Evolutionary conservation across 2,888 invertebrate genomes (phyloP), one percentile per base, ranked within the genome.

Genomic region (Lochmaea crataegi): DNA sequence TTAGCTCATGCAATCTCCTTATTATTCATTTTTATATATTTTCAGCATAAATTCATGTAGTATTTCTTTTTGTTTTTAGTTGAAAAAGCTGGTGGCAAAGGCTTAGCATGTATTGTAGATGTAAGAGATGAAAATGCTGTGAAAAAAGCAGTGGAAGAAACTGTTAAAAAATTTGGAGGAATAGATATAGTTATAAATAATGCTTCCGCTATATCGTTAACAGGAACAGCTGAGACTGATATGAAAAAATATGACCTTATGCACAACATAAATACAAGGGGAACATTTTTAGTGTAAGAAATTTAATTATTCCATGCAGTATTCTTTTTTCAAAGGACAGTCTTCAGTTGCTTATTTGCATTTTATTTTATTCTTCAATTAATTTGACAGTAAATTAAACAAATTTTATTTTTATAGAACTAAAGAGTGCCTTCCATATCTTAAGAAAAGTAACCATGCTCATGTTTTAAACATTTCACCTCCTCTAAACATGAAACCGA

Each of bases 171-270:
- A 88, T 99, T 99, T 88, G 98, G 98, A 45, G 97, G 98, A 12
- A 97, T 99, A 81, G 99, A 99, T 85, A 94, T 99, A 78, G 87
- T 96, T 22, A 89, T 99, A 18, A 99, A 99, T 88, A 99, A 99
- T 89, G 99, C 99, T 1, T 97, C 97, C 76, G 98, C 98, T 12
- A 99, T 99, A 82, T 92, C 92, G 0, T 87, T 96, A 68, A 94
- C 96, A 0, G 91, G 91, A 65, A 98, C 98, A 0, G 88, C 90
- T 2, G 88, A 92, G 9, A 97, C 97, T 0, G 93, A 96, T 53
- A 98, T 99, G 97, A 99, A 99, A 88, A 91, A 92, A 86, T 99
- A 96, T 84, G 99, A 99, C 87, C 90, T 99, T 57, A 99, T 99
- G 98, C 95, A 98, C 84, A 91, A 90, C 73, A 92, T 99, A 80